A percentile compares a stretch with the other conserved stretches of the same genome.
Conservation (phyloP, 92 coral and sea anemone species). For the Palythoa heliodiscus region DNA sequence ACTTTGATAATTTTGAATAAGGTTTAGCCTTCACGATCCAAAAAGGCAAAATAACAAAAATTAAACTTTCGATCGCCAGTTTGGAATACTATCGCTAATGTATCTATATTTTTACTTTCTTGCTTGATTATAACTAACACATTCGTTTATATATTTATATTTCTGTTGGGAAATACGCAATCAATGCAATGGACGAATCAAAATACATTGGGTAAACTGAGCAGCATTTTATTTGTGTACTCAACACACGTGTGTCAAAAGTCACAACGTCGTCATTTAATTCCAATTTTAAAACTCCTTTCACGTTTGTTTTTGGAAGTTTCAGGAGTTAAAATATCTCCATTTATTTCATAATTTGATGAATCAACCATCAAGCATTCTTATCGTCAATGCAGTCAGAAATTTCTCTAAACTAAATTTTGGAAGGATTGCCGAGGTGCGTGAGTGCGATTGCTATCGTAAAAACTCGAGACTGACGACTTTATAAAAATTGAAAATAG, state of each 20-base stretch:
- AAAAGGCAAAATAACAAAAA: too few relatives aligned
- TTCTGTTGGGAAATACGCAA: too few relatives aligned
- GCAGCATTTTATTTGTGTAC: background rate
- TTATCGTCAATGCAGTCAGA: background rate
- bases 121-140: background rate
- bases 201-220: background rate
- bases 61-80: too few relatives aligned
- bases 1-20: too few relatives aligned
- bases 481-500: background rate
- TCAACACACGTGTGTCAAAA: background rate
- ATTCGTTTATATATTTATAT: too few relatives aligned
- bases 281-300: background rate
- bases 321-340: background rate
- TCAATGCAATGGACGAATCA: background rate
- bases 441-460: slow-evolving; percentile 17
- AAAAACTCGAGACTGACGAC: slow-evolving; percentile 20
- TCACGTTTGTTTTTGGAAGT: background rate
- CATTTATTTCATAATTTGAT: background rate
- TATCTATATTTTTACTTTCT: background rate
- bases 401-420: slow-evolving; percentile 1
- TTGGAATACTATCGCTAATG: background rate
- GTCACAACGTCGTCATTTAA: background rate
- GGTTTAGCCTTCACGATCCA: too few relatives aligned
- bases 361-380: background rate
- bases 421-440: slow-evolving; percentile 19